Evolutionary conservation across 2,797 vertebrate species (phyloP), one percentile per base, ranked within the genome.

Genomic region (Malurus splendens): DNA sequence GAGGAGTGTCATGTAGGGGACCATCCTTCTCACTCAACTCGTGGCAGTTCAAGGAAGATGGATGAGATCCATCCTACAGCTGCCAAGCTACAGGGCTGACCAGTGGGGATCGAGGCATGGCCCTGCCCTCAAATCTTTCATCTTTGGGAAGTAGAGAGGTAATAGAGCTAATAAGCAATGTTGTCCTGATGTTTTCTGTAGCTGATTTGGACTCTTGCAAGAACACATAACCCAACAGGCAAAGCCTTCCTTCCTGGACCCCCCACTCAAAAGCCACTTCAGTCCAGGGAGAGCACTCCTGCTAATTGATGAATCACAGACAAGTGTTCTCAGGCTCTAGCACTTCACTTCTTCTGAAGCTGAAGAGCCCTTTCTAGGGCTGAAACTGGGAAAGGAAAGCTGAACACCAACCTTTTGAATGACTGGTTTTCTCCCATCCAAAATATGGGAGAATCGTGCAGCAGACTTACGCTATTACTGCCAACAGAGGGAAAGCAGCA

Each of bases 351-450:
- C 8, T 24, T 82, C 41, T 59, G 32, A 6, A 10, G 36, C 36
- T 36, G 36, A 36, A 36, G 36, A 36, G 36, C 36, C 36, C 36
- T 36, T 36, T 36, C 22, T 32, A 14, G 22, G 32, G 3, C 18
- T 65, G 23, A 61, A 79, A 32, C 7, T 44, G 7, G 10, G 23
- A 74, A 52, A 70, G 18, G 2, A 28, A 80, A 79, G 4, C 9
- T 71, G 51, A 22, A 32, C 5, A 5, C 7, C 22, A 84, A 17
- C 10, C 13, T 48, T 75, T 55, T 24, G 19, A 57, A 57, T 18
- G 18, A 42, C 13, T 22, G 18, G 1, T 24, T 79, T 28, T 60
- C 18, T 71, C 51, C 25, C 28, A 84, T 0, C 1, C 0, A 3
- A 39, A 0, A 1, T 18, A 36, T 8, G 36, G 36, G 36, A 47